Conservation (phyloP, 2,888 invertebrate species). For the Xanthia icteritia region DNA sequence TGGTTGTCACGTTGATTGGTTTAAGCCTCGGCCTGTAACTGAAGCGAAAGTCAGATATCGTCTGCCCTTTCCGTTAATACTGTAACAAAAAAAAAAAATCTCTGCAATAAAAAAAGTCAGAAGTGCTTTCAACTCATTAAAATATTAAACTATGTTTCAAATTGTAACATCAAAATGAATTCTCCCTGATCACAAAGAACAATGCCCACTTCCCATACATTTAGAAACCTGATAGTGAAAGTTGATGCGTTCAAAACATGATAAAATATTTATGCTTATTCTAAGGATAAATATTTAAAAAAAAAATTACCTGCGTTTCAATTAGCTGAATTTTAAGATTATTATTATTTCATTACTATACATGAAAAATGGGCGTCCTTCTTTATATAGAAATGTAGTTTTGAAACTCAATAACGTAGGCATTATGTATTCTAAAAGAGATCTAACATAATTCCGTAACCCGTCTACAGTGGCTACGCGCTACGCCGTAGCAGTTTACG, state of each 20-base stretch:
- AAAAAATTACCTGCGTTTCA: too few species aligned
- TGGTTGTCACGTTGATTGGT: slow-evolving; percentile 15
- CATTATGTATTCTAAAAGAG: slow-evolving; percentile 56
- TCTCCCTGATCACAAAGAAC: slow-evolving; percentile 27
- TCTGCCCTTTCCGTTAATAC: background rate
- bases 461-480: slow-evolving; percentile 35
- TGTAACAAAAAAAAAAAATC: slow-evolving; percentile 15
- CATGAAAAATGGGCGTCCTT: too few species aligned
- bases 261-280: too few species aligned
- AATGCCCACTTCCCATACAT: too few species aligned
- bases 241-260: too few species aligned
- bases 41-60: slow-evolving; percentile 6
- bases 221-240: too few species aligned
- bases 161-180: slow-evolving; percentile 39
- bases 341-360: too few species aligned
- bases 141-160: slow-evolving; percentile 14
- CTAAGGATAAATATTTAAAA: too few species aligned
- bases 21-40: background rate
- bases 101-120: slow-evolving; percentile 1
- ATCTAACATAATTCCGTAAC: slow-evolving; percentile 49
- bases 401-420: slow-evolving; percentile 39
- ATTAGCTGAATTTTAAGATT: too few species aligned
- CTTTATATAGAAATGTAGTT: slow-evolving; percentile 46
- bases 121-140: slow-evolving; percentile 16
- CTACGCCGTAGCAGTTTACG: slow-evolving; percentile 57